These are phyloP conservation scores for Coracopsis vasa DNA, from an alignment of 2,113 vertebrate genomes.

Conservation along the genomic window DNA sequence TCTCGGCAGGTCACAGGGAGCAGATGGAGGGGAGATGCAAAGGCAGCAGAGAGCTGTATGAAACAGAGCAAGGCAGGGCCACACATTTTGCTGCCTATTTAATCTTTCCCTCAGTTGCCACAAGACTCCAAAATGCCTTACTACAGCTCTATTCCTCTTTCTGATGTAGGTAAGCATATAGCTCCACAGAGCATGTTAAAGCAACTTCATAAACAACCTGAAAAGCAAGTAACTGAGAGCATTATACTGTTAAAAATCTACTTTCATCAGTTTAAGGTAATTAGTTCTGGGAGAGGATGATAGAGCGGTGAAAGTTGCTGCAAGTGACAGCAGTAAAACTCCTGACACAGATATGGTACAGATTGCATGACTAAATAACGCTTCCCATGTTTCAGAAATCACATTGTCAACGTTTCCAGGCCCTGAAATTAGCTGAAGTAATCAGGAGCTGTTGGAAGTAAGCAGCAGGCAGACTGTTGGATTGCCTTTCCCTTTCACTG, in stretches of 20 bases:
- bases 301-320: conserved; percentile 52
- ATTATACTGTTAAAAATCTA: conserved; percentile 7
- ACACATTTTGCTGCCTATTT: not conserved
- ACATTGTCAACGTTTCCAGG: conserved; percentile 79
- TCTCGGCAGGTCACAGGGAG: not conserved
- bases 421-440: conserved; percentile 81
- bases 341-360: conserved; percentile 73
- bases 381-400: conserved; percentile 86
- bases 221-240: conserved; percentile 53
- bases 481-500: not conserved
- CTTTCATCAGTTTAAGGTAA: conserved; percentile 71
- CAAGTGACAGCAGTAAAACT: conserved; percentile 53
- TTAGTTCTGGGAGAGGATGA: conserved; percentile 73
- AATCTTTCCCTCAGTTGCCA: not conserved
- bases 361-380: conserved; percentile 75
- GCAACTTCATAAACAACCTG: conserved; percentile 26
- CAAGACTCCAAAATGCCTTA: not conserved
- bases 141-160: not conserved
- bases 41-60: not conserved
- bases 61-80: not conserved
- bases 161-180: not conserved
- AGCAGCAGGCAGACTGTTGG: conserved; percentile 54
- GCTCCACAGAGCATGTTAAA: not conserved
- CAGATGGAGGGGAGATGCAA: not conserved
- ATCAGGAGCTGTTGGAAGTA: conserved; percentile 83